Conservation (phyloP, 2,113 vertebrate species). For the Phycodurus eques region DNA sequence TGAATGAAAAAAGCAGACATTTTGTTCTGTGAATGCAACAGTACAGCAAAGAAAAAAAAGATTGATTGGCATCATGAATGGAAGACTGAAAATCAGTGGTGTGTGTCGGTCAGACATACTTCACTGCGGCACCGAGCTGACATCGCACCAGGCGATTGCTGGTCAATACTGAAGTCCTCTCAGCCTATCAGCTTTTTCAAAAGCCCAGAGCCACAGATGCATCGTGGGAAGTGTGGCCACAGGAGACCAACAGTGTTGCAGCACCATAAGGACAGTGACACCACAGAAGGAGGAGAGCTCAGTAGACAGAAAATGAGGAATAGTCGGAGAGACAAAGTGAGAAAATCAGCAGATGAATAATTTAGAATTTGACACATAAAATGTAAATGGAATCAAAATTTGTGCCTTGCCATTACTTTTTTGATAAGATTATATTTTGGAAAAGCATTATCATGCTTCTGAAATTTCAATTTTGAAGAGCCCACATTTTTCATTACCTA, state of each 20-base stretch:
- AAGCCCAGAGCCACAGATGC: slow-evolving; percentile 70
- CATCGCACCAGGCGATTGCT: slow-evolving; percentile 64
- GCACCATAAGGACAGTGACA: slow-evolving; percentile 76
- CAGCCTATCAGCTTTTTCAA: slow-evolving; percentile 63
- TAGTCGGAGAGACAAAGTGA: slow-evolving; percentile 44
- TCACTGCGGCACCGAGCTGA: slow-evolving; percentile 53
- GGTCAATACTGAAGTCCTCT: slow-evolving; percentile 65
- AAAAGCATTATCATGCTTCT: slow-evolving; percentile 14
- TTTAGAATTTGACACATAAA: slow-evolving; percentile 19
- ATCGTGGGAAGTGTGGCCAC: slow-evolving; percentile 78
- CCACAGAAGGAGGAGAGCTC: slow-evolving; percentile 55
- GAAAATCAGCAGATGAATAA: slow-evolving; percentile 36
- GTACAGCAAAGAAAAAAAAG: slow-evolving; percentile 33
- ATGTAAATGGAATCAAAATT: neutral
- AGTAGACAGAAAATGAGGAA: slow-evolving; percentile 43
- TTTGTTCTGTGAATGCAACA: slow-evolving; percentile 12
- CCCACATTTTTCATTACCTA: neutral
- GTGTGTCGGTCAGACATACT: slow-evolving; percentile 61
- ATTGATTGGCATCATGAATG: slow-evolving; percentile 44
- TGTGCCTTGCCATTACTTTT: too few species aligned
- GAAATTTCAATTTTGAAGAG: neutral
- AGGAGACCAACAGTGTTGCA: slow-evolving; percentile 74
- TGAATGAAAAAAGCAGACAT: slow-evolving; percentile 14
- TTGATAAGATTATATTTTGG: neutral
- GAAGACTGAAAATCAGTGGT: slow-evolving; percentile 53